Evolutionary conservation across 2,797 vertebrate genomes (phyloP), one percentile per base, ranked within the genome.

Genomic region (Mareca strepera): DNA sequence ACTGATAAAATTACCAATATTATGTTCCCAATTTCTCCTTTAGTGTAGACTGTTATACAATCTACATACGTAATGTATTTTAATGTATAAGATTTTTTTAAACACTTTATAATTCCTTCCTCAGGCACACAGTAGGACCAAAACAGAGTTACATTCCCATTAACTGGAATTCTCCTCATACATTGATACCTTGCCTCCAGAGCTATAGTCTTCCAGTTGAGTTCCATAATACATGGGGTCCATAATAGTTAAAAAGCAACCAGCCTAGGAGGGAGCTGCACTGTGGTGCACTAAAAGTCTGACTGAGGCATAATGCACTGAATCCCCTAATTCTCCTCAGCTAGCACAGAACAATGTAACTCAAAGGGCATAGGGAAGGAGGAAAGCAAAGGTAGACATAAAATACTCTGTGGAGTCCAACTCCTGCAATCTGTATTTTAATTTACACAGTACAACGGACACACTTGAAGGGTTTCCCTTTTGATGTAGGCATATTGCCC

Each of bases 11-110:
- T 88, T 95, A 89, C 43, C 66, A 87, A 64, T 92, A 96, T 79
- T 85, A 69, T 55, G 39, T 66, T 84, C 86, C 67, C n/a, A 83
- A 60, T 86, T 87, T 89, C 56, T 90, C 87, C 48, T 78, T 91
- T 73, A 94, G 60, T 68, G 48, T 22, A 70, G 60, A 84, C 18
- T 87, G 73, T 22, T 75, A 39, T 22, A 39, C 6, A 62, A 43
- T 43, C 43, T 18, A 43, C 43, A 43, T 43, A 43, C 43, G 31
- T 55, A 93, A 76, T 21, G 35, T 63, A 82, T 69, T 86, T 83
- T 91, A 91, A 96, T 75, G 72, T 95, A 85, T 75, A 86, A 79
- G 43, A 41, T 72, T 88, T 95, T 94, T 59, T 96, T 94, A 94
- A 95, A 63, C 70, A 88, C 22, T 78, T 74, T 25, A 50, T 84